A percentile compares a stretch with the other conserved stretches of the same genome.
phyloP scores from a whole-genome alignment of 1,140 invertebrate genomes.

The Drepana arcuata region DNA sequence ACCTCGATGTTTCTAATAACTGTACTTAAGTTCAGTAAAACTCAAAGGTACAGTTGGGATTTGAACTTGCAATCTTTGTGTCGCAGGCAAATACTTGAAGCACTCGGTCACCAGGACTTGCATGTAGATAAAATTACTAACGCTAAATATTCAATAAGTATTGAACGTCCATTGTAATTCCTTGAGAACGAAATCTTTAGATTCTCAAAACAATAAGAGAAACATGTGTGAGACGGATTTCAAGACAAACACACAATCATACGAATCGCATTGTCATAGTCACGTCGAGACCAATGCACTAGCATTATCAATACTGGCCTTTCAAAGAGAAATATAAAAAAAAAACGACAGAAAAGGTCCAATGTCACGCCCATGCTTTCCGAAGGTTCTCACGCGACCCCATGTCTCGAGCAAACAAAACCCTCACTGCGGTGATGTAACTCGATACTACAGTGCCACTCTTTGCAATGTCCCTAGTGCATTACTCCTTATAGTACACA shows the following conservation, averaged over 20 bases:
- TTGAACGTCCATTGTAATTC: neutral
- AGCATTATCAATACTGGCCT: constrained; percentile 36
- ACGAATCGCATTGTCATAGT: constrained; percentile 50
- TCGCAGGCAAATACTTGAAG: too few relatives aligned
- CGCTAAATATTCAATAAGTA: neutral
- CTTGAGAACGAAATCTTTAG: constrained; percentile 6
- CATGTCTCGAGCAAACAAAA: constrained; percentile 46
- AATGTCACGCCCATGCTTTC: constrained; percentile 63
- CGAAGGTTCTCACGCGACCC: constrained; percentile 53
- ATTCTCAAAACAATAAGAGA: constrained; percentile 7
- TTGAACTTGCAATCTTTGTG: too few relatives aligned
- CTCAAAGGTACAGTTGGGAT: too few relatives aligned
- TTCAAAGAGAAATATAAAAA: constrained; percentile 34
- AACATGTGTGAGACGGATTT: constrained; percentile 20
- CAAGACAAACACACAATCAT: constrained; percentile 13
- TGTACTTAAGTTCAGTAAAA: too few relatives aligned
- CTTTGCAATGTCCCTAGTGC: too few relatives aligned
- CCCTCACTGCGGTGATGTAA: constrained; percentile 34
- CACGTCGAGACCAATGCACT: constrained; percentile 29
- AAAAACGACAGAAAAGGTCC: constrained; percentile 43
- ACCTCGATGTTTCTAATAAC: too few relatives aligned
- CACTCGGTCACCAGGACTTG: too few relatives aligned
- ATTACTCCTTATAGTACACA: neutral
- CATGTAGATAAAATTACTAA: too few relatives aligned
- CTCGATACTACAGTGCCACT: too few relatives aligned